Evolutionary conservation across 1,140 invertebrate genomes (phyloP).

Genomic region (Babylonia areolata): DNA sequence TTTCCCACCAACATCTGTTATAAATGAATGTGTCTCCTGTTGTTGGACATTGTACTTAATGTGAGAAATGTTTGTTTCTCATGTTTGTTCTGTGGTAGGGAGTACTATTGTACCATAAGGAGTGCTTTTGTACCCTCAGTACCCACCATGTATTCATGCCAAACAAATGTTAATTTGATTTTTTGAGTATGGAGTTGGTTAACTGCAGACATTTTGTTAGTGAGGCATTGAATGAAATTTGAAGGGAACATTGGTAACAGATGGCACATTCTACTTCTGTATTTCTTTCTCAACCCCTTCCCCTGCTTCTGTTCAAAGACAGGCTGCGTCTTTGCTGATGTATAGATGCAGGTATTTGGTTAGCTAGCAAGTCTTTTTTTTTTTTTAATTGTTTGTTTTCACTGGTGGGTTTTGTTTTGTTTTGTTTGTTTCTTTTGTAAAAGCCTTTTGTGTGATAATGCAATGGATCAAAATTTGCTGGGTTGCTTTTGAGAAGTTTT

Average conservation of each 20-base stretch:
- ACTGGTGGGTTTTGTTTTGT: no score
- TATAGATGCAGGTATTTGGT: not conserved
- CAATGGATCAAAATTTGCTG: constrained; percentile 3
- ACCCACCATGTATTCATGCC: not conserved
- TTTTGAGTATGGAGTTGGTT: not conserved
- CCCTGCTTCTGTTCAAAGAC: no score
- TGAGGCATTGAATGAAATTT: no score
- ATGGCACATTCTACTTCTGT: not conserved
- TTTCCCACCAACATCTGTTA: no score
- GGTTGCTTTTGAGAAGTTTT: not conserved
- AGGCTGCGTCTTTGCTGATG: no score
- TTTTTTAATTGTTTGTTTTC: not conserved
- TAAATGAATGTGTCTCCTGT: not conserved
- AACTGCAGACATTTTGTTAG: not conserved
- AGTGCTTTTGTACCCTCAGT: not conserved
- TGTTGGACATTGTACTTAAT: not conserved
- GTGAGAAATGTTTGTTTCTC: not conserved
- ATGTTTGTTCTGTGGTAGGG: not conserved
- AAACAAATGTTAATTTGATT: not conserved
- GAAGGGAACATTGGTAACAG: not conserved
- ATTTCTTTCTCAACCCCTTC: no score
- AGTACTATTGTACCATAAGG: not conserved
- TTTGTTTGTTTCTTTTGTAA: not conserved
- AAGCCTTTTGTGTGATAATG: constrained; percentile 1
- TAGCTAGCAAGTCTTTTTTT: not conserved